Conservation (phyloP, 2,888 invertebrate genomes). For the Lasioglossum vierecki region DNA sequence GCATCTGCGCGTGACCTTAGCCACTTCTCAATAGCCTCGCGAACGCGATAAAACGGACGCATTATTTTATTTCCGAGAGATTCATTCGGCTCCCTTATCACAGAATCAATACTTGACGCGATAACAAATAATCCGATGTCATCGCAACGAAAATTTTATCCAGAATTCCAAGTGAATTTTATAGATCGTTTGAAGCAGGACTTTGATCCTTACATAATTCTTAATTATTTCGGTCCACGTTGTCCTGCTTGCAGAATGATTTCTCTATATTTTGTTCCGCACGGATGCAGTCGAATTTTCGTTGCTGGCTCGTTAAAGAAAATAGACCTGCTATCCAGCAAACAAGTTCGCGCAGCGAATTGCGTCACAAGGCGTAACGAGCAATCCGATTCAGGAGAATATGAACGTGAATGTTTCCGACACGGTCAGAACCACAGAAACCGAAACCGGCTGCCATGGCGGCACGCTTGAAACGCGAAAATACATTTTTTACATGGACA, state of each 20-base stretch:
- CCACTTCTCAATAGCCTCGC: not conserved
- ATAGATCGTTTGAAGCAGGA: not conserved
- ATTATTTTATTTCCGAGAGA: not conserved
- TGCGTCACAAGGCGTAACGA: not conserved
- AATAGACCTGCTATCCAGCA: not conserved
- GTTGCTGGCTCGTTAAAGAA: not conserved
- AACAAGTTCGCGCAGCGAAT: not conserved
- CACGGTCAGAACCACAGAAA: not conserved
- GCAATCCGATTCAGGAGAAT: not conserved
- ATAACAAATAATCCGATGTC: not conserved
- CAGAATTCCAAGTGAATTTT: not conserved
- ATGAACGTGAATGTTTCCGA: not conserved
- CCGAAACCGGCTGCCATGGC: not conserved
- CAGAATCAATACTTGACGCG: conserved; percentile 25
- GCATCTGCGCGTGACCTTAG: no score
- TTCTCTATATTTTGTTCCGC: not conserved
- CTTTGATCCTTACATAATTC: not conserved
- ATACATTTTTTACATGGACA: conserved; percentile 17
- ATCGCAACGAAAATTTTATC: not conserved
- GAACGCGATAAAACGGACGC: not conserved
- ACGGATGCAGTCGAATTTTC: not conserved
- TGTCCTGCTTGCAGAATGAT: not conserved
- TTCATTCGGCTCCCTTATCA: conserved; percentile 19
- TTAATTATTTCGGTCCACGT: not conserved
- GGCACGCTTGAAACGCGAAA: conserved; percentile 2